Conservation (phyloP, 2,113 vertebrate species). For the Garra rufa region DNA sequence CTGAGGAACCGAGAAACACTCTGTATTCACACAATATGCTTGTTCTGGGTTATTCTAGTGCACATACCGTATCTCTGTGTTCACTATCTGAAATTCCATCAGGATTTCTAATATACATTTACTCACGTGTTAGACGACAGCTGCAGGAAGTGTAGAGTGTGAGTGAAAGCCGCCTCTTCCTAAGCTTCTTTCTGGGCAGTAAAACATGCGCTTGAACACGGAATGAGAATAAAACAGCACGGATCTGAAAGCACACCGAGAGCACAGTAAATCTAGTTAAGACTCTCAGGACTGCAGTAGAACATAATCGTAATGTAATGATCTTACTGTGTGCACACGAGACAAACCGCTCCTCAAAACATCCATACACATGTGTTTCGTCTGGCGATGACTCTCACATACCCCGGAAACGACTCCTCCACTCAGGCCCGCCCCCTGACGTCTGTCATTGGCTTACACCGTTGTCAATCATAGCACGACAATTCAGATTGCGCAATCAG, state of each 20-base stretch:
- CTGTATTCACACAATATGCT: neutral
- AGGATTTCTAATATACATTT: neutral
- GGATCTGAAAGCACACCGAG: neutral
- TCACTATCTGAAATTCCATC: neutral
- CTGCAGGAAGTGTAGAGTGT: neutral
- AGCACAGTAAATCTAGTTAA: neutral
- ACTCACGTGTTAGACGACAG: neutral
- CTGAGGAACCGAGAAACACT: neutral
- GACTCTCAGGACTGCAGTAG: neutral
- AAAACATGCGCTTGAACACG: neutral
- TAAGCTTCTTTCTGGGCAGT: neutral
- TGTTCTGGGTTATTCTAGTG: too few relatives aligned
- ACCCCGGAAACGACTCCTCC: constrained; percentile 44
- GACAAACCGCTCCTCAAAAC: neutral
- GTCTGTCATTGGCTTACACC: neutral
- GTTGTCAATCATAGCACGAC: neutral
- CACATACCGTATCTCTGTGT: neutral
- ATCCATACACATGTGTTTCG: neutral
- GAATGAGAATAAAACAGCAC: neutral
- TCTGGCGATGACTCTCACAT: neutral
- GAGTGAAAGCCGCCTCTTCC: neutral
- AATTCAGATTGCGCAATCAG: neutral
- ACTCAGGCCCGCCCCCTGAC: constrained; percentile 17
- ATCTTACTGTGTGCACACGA: neutral
- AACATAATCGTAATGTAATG: neutral